phyloP scores from a whole-genome alignment of 1,140 invertebrate genomes.

The Lethrus apterus region DNA sequence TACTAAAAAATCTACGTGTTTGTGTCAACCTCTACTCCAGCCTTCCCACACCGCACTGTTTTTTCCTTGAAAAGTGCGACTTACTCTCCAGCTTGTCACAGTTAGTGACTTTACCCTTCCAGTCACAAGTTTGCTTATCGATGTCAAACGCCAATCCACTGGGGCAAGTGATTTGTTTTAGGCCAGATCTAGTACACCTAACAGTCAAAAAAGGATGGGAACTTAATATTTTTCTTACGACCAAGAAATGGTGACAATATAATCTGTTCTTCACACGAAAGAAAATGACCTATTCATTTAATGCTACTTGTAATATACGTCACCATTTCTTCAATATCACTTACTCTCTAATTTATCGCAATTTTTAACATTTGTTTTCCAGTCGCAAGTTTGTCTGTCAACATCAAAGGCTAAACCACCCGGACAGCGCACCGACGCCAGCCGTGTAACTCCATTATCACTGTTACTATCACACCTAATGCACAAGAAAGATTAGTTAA shows the following conservation, averaged over 20 bases:
- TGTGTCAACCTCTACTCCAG: conserved; percentile 16
- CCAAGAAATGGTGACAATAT: conserved; percentile 38
- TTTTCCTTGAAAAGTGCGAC: conserved; percentile 43
- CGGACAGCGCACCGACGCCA: conserved; percentile 81
- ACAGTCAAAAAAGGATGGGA: conserved; percentile 30
- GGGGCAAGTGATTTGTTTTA: conserved; percentile 90
- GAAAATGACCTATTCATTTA: background rate
- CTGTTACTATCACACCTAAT: conserved; percentile 82
- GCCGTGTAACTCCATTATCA: conserved; percentile 73
- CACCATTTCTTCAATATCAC: conserved; percentile 45
- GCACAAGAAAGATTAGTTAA: conserved; percentile 21
- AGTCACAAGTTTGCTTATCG: conserved; percentile 94
- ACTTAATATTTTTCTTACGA: conserved; percentile 28
- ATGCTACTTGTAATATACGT: conserved; percentile 11
- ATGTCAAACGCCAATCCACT: conserved; percentile 93
- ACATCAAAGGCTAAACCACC: conserved; percentile 90
- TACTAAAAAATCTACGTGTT: conserved; percentile 4
- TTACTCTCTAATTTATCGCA: conserved; percentile 90
- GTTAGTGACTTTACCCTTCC: conserved; percentile 93
- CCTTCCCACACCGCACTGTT: conserved; percentile 31
- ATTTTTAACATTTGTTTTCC: conserved; percentile 93
- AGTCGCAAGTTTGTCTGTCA: conserved; percentile 89
- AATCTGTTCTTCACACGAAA: background rate
- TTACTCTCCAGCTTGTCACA: conserved; percentile 94
- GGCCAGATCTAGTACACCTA: conserved; percentile 87